Evolutionary conservation across 30 jellyfish, hydroid and myxozoan genomes (phyloP).

Genomic region (Chrysaora quinquecirrha): DNA sequence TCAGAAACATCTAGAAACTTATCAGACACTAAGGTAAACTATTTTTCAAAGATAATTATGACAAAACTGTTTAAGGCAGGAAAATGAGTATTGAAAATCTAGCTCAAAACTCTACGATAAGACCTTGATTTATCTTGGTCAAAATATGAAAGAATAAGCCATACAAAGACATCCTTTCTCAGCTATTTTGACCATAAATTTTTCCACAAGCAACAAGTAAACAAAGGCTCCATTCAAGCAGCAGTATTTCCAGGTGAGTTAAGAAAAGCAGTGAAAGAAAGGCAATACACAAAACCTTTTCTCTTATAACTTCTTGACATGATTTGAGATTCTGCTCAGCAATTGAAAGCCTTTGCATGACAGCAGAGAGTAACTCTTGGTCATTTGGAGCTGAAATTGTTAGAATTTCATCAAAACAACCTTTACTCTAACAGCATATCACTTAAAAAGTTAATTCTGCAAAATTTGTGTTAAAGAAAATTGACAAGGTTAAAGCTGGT

Average conservation of each 20-base stretch:
- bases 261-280: too few relatives aligned
- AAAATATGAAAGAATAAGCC: background rate
- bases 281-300: constrained; percentile 86
- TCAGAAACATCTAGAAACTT: too few relatives aligned
- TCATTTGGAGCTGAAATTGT: constrained; percentile 52
- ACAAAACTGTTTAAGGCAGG: constrained; percentile 74
- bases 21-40: too few relatives aligned
- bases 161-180: too few relatives aligned
- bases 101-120: constrained; percentile 5
- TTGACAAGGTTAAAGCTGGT: too few relatives aligned
- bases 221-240: too few relatives aligned
- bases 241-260: too few relatives aligned
- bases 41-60: too few relatives aligned
- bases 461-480: too few relatives aligned
- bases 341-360: constrained; percentile 66
- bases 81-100: constrained; percentile 27
- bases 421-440: background rate
- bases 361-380: constrained; percentile 60
- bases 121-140: constrained; percentile 5
- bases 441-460: too few relatives aligned
- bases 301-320: constrained; percentile 49
- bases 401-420: background rate
- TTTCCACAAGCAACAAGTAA: too few relatives aligned
- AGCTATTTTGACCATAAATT: too few relatives aligned
- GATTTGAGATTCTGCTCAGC: constrained; percentile 70